Evolutionary conservation across 2,113 vertebrate species (phyloP), one percentile per base, ranked within the genome.

Genomic region (Neodon shergylaensis): DNA sequence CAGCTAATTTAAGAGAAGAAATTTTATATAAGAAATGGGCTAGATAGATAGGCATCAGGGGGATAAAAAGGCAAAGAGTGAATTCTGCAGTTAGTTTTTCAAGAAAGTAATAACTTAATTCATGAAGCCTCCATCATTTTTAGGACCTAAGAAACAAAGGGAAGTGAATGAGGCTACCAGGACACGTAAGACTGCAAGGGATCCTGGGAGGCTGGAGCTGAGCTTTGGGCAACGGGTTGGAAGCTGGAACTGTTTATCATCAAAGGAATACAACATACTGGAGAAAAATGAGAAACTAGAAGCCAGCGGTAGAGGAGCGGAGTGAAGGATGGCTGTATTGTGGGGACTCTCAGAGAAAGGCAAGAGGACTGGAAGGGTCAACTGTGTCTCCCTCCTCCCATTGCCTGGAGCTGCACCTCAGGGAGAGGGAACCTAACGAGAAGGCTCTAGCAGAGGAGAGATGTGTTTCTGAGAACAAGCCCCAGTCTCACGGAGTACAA

Each of bases 341-440:
- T 52, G 86, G 54, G 1, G 10, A 28, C n/a, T 82, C 42, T 72
- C 58, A 0, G 1, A 9, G 81, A 70, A 58, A 0, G 4, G 19
- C 76, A 66, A 44, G 16, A 8, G 21, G 47, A 85, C 52, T 39
- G 58, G 72, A 82, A 70, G 39, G 73, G 61, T 3, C 2, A 36
- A 17, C 3, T 3, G 33, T 16, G 24, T 47, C 93, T 74, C 70
- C n/a, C 4, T 66, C n/a, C 70, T 65, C 76, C 2, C 0, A 74
- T 17, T 0, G 0, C 49, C 14, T 5, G 70, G 1, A 11, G 16
- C 58, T 26, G 28, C 1, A 21, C 22, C 33, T 52, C 4, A 2
- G 14, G 31, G 22, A 61, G 70, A 74, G 7, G 17, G 16, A 24
- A 39, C 42, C 5, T 17, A 31, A 26, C 0, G 7, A 26, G 52